Evolutionary conservation across 2,888 invertebrate genomes (phyloP), one percentile per base, ranked within the genome.

Genomic region (Atethmia centrago): DNA sequence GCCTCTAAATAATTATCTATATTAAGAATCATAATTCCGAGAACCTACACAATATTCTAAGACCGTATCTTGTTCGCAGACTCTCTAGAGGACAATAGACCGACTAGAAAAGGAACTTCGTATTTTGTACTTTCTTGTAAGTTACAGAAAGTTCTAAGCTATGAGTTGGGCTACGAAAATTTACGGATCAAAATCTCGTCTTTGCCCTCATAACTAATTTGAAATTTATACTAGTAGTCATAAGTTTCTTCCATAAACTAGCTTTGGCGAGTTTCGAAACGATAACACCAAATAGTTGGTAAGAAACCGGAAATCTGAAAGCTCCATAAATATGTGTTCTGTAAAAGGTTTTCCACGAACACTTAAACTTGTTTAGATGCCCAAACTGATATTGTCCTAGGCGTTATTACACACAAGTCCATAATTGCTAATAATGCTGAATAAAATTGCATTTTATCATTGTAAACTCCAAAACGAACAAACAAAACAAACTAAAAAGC

Each of bases 141-240:
- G n/a, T 53, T 81, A n/a, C 25, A 31, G 21, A 40, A 55, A 67
- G 36, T 68, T 59, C 55, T 51, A 40, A 36, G 51, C 47, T 58
- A 69, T 55, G 31, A 36, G 14, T 51, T 51, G 14, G 25, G 40
- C 14, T 49, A 49, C 14, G 25, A 61, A 47, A 31, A 61, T 61
- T 64, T 28, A 71, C 19, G 42, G 31, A 25, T 59, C 19, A 53
- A 62, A 70, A 71, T n/a, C 19, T 47, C n/a, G 45, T n/a, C 25
- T 68, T 47, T 28, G 45, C 36, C 36, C 14, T 62, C 2, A 25
- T 28, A 40, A 71, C 45, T 25, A 70, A 77, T 77, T 62, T 42
- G 28, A 53, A 47, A 47, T 47, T 19, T 28, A 64, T 42, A 19
- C 45, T 51, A 25, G 28, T 58, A 31, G 21, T n/a, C 0, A 51